A percentile compares a stretch with the other conserved stretches of the same genome.
Conservation (phyloP, 2,797 vertebrate genomes). For the Nyctalus aviator region DNA sequence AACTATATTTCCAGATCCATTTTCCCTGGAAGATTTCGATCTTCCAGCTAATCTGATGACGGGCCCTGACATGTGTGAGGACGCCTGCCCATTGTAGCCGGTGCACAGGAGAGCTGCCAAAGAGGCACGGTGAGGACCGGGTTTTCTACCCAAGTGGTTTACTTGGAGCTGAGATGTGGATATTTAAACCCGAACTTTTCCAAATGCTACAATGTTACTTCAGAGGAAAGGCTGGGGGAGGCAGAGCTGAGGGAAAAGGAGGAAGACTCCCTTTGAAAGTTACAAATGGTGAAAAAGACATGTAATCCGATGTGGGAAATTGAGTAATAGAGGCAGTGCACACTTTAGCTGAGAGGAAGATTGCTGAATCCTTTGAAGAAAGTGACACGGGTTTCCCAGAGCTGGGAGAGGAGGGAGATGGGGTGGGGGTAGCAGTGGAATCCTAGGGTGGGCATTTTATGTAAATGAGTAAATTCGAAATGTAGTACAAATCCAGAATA, state of each 20-base stretch:
- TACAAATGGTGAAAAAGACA: slow-evolving; percentile 80
- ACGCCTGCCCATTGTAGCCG: not conserved
- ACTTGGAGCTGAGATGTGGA: not conserved
- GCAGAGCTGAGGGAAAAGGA: slow-evolving; percentile 12
- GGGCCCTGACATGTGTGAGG: not conserved
- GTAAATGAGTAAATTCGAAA: slow-evolving; percentile 89
- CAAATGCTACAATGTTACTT: slow-evolving; percentile 57
- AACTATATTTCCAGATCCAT: slow-evolving; percentile 65
- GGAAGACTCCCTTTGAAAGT: slow-evolving; percentile 70
- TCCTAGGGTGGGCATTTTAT: slow-evolving; percentile 87
- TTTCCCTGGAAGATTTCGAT: slow-evolving; percentile 61
- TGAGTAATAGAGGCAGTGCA: slow-evolving; percentile 74
- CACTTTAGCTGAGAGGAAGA: slow-evolving; percentile 69
- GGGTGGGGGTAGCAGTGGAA: slow-evolving; percentile 76
- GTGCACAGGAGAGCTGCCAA: not conserved
- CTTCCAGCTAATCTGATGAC: slow-evolving; percentile 63
- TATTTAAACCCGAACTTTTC: slow-evolving; percentile 47
- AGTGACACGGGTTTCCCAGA: slow-evolving; percentile 83
- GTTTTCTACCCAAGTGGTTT: not conserved
- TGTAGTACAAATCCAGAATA: slow-evolving; percentile 88
- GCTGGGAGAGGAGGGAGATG: slow-evolving; percentile 70
- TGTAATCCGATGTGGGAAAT: slow-evolving; percentile 78
- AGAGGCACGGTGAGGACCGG: not conserved
- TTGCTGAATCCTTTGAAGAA: slow-evolving; percentile 84
- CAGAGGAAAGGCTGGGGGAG: not conserved